Conservation (phyloP, 2,797 vertebrate species). For the Acrocephalus scirpaceus region DNA sequence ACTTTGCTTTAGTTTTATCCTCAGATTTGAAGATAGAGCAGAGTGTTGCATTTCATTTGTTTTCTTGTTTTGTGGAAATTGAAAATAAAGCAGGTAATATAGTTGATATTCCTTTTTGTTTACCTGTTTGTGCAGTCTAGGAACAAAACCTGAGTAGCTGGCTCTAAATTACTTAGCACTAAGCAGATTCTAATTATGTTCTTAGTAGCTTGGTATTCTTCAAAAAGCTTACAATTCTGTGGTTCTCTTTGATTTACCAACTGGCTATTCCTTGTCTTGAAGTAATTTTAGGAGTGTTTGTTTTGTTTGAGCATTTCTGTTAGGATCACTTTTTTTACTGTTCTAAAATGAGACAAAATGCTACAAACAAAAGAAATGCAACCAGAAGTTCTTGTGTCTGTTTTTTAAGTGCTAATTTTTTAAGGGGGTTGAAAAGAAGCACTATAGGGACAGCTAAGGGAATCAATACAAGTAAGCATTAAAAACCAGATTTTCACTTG, state of each 20-base stretch:
- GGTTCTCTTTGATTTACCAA: slow-evolving; percentile 2
- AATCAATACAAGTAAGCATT: not conserved
- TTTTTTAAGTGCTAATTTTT: not conserved
- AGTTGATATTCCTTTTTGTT: not conserved
- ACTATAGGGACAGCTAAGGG: not conserved
- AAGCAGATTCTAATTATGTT: not conserved
- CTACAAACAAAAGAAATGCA: not conserved
- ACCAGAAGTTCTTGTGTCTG: not conserved
- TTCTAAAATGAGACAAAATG: slow-evolving; percentile 7
- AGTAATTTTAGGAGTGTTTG: slow-evolving; percentile 26
- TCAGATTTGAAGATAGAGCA: not conserved
- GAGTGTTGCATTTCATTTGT: not conserved
- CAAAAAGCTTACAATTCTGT: not conserved
- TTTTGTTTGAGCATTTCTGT: not conserved
- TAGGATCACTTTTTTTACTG: not conserved
- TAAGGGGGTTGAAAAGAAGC: not conserved
- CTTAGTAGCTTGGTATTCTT: slow-evolving; percentile 12
- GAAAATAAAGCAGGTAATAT: not conserved
- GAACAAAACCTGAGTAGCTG: slow-evolving; percentile 14
- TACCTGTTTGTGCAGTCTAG: not conserved
- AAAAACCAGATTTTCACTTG: not conserved
- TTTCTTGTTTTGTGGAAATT: not conserved
- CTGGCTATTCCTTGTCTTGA: not conserved
- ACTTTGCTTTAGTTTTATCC: not conserved
- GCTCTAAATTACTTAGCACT: not conserved